Evolutionary conservation across 1,140 invertebrate genomes (phyloP).

Genomic region (Drosophila quadrilineata): DNA sequence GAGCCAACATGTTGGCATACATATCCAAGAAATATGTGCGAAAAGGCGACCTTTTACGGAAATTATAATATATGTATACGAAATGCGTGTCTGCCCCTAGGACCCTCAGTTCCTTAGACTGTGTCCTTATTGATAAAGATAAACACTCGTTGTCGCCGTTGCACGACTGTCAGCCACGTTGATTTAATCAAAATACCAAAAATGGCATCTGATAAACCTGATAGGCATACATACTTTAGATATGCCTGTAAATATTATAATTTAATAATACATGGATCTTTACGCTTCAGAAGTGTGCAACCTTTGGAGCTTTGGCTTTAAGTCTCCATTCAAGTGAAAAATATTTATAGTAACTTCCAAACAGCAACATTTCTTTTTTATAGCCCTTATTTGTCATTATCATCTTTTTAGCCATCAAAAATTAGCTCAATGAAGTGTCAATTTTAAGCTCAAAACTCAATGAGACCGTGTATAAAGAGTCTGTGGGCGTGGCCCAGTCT

Average conservation of each 20-base stretch:
- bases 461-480: constrained; percentile 31
- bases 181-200: constrained; percentile 48
- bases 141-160: constrained; percentile 15
- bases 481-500: constrained; percentile 35
- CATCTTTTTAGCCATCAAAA: constrained; percentile 1
- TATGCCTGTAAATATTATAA: no score
- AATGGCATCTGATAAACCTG: neutral
- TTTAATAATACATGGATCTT: no score
- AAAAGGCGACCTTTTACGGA: constrained; percentile 71
- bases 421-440: constrained; percentile 66
- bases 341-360: neutral
- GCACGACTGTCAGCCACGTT: constrained; percentile 23
- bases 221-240: neutral
- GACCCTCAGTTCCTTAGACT: constrained; percentile 11
- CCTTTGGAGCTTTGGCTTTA: no score
- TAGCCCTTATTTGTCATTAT: no score
- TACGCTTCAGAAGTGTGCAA: neutral
- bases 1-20: constrained; percentile 57
- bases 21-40: constrained; percentile 29
- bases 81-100: no score
- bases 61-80: constrained; percentile 64
- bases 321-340: no score
- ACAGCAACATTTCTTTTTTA: no score
- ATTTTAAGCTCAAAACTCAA: constrained; percentile 40
- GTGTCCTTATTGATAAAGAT: constrained; percentile 25